Percentiles rank a stretch among this genome's conserved stretches.
phyloP scores from a whole-genome alignment of 2,113 vertebrate species.

The Columbina picui region DNA sequence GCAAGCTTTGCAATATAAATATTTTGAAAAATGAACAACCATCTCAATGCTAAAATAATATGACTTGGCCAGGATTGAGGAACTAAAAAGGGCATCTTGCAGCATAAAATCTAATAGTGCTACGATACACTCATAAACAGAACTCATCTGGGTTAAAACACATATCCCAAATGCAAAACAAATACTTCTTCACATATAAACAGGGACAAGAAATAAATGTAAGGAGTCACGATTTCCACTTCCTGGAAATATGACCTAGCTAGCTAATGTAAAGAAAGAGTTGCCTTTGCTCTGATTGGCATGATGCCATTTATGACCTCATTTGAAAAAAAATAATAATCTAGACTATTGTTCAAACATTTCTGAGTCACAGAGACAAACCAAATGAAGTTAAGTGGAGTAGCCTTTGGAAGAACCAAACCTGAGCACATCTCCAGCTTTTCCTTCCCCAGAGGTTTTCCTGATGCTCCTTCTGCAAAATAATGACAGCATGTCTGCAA shows the following conservation, averaged over 20 bases:
- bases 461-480: neutral
- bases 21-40: neutral
- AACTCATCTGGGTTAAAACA: neutral
- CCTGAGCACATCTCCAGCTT: neutral
- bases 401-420: neutral
- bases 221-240: neutral
- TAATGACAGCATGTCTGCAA: neutral
- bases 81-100: neutral
- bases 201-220: neutral
- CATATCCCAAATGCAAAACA: neutral
- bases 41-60: neutral
- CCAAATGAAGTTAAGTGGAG: neutral
- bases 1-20: neutral
- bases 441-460: neutral
- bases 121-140: neutral
- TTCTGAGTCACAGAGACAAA: conserved; percentile 7
- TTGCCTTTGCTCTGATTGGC: neutral
- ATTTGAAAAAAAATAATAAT: neutral
- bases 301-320: neutral
- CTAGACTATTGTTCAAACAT: neutral
- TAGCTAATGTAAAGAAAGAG: neutral
- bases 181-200: neutral
- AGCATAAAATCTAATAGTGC: neutral
- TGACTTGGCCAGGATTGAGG: neutral
- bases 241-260: neutral